Evolutionary conservation across 2,113 vertebrate genomes (phyloP).

Genomic region (Orientallactaga bullata): DNA sequence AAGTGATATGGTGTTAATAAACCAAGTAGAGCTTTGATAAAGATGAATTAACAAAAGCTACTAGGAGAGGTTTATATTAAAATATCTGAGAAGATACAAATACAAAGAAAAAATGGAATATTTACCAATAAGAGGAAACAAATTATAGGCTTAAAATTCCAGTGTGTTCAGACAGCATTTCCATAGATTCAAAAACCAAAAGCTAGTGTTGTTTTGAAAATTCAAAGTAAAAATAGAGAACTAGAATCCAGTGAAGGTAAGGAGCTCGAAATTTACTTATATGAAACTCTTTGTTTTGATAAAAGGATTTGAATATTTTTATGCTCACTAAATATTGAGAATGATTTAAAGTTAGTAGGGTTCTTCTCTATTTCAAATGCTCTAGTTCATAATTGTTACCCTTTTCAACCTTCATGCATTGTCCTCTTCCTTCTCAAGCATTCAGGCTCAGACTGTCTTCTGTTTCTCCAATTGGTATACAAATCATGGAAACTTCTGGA

Average conservation of each 20-base stretch:
- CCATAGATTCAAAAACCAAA: neutral
- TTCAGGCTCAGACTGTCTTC: neutral
- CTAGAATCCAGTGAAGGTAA: neutral
- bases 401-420: neutral
- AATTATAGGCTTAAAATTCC: neutral
- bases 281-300: neutral
- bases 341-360: neutral
- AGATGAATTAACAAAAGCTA: slow-evolving; percentile 10
- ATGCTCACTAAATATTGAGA: neutral
- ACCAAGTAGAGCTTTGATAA: neutral
- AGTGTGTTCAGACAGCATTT: neutral
- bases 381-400: neutral
- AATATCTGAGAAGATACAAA: neutral
- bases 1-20: slow-evolving; percentile 9
- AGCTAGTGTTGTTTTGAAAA: neutral
- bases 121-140: neutral
- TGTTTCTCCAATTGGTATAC: neutral
- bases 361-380: fast-evolving
- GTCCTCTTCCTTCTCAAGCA: neutral
- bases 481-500: neutral
- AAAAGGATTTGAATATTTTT: neutral
- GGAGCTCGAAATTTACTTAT: neutral
- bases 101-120: neutral
- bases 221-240: neutral
- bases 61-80: neutral